Percentiles rank a stretch among this genome's conserved stretches.
Evolutionary conservation across 2,797 vertebrate species (phyloP).

Genomic region (Chloroceryle amazona): DNA sequence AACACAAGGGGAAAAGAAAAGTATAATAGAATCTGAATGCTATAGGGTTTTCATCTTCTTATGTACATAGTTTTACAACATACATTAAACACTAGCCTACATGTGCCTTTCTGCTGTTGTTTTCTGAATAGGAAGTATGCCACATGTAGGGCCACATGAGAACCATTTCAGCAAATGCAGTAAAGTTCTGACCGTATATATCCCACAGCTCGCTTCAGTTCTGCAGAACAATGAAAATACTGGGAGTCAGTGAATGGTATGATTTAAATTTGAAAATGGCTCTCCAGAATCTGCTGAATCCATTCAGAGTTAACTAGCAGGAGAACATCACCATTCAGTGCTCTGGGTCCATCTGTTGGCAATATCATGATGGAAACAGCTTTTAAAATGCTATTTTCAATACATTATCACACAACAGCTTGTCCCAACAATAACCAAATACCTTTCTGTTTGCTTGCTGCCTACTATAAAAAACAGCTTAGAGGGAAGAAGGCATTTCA

Average conservation of each 20-base stretch:
- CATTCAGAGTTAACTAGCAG: slow-evolving; percentile 76
- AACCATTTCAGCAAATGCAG: background rate
- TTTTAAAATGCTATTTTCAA: slow-evolving; percentile 81
- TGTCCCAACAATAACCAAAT: slow-evolving; percentile 81
- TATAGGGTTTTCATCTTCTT: background rate
- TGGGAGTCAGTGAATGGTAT: slow-evolving; percentile 44
- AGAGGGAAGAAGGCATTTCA: slow-evolving; percentile 55
- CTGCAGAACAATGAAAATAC: background rate
- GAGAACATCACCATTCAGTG: slow-evolving; percentile 75
- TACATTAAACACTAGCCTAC: background rate
- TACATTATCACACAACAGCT: slow-evolving; percentile 81
- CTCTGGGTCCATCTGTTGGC: slow-evolving; percentile 83
- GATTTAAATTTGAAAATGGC: slow-evolving; percentile 57
- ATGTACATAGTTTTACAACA: background rate
- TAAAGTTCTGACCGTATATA: background rate
- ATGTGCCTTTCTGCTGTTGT: background rate
- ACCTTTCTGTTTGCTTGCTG: slow-evolving; percentile 75
- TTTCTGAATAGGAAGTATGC: background rate
- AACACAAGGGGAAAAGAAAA: background rate
- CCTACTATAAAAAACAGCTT: slow-evolving; percentile 74
- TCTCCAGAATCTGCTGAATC: slow-evolving; percentile 53
- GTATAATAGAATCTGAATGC: background rate
- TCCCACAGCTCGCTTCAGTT: background rate
- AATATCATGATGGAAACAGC: slow-evolving; percentile 78
- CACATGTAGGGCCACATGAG: background rate